phyloP scores from a whole-genome alignment of 2,888 invertebrate species.

The Allacma fusca region DNA sequence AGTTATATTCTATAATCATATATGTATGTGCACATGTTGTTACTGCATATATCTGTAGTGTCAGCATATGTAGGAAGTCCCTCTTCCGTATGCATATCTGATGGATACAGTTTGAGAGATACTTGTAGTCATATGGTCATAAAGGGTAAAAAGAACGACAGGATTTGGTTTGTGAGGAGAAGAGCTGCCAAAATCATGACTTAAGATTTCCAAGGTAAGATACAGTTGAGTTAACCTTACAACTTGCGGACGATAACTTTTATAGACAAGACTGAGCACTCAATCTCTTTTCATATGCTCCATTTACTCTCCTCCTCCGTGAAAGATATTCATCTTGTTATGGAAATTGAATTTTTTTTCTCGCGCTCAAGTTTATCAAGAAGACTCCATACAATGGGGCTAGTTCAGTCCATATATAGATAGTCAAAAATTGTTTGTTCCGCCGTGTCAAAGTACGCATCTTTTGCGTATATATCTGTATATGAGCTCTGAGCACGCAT shows the following conservation, averaged over 20 bases:
- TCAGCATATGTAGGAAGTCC: too few species aligned
- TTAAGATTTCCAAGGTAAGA: constrained; percentile 2
- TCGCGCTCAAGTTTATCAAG: constrained; percentile 21
- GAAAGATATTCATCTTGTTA: constrained; percentile 45
- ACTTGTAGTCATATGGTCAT: not conserved
- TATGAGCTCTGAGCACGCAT: too few species aligned
- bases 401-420: too few species aligned
- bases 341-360: constrained; percentile 40
- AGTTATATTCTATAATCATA: too few species aligned
- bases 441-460: too few species aligned
- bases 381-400: not conserved
- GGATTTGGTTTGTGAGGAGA: not conserved
- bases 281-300: constrained; percentile 44
- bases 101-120: too few species aligned
- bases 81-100: too few species aligned
- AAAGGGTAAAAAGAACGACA: not conserved
- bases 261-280: constrained; percentile 44
- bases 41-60: too few species aligned
- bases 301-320: constrained; percentile 40
- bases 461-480: too few species aligned
- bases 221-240: constrained; percentile 34
- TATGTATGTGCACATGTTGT: too few species aligned
- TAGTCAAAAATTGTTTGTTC: too few species aligned
- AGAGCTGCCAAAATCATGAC: not conserved
- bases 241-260: constrained; percentile 41